A percentile compares a stretch with the other conserved stretches of the same genome.
phyloP scores from a whole-genome alignment of 2,113 vertebrate species.

The Amphiprion ocellaris region DNA sequence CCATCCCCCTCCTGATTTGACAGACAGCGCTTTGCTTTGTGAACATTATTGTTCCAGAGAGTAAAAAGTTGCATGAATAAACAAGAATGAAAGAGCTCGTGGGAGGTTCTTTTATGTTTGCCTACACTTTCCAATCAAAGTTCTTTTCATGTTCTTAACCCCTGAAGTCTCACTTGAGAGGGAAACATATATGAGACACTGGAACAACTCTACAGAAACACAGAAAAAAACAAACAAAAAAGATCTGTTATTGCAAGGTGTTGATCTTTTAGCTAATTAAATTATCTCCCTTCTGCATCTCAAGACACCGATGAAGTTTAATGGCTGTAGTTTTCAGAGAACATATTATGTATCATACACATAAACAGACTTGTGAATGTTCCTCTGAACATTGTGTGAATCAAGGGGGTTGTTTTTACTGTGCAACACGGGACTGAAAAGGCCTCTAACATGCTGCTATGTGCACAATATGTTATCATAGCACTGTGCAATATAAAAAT shows the following conservation, averaged over 20 bases:
- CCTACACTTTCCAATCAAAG: constrained; percentile 24
- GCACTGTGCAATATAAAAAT: constrained; percentile 36
- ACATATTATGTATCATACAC: constrained; percentile 1
- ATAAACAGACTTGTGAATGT: constrained; percentile 3
- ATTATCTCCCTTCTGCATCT: constrained; percentile 24
- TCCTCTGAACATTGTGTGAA: neutral
- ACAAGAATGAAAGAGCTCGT: constrained; percentile 6
- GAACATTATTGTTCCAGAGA: constrained; percentile 9
- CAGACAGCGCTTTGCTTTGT: constrained; percentile 19
- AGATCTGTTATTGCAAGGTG: neutral
- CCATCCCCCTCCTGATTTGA: constrained; percentile 14
- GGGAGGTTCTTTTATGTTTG: constrained; percentile 22
- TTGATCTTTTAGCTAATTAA: constrained; percentile 20
- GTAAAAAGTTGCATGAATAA: constrained; percentile 14
- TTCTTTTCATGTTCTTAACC: neutral
- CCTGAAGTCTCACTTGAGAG: neutral
- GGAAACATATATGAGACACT: neutral
- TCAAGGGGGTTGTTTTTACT: constrained; percentile 11
- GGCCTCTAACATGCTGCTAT: neutral
- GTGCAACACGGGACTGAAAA: neutral
- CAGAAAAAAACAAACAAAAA: neutral
- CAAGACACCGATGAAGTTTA: constrained; percentile 30
- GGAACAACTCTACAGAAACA: neutral
- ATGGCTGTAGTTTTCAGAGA: neutral
- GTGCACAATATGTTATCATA: no score